Base-by-base conservation (phyloP, 1,140 invertebrate genomes). In the Ceratoteleas bidentatus region DNA sequence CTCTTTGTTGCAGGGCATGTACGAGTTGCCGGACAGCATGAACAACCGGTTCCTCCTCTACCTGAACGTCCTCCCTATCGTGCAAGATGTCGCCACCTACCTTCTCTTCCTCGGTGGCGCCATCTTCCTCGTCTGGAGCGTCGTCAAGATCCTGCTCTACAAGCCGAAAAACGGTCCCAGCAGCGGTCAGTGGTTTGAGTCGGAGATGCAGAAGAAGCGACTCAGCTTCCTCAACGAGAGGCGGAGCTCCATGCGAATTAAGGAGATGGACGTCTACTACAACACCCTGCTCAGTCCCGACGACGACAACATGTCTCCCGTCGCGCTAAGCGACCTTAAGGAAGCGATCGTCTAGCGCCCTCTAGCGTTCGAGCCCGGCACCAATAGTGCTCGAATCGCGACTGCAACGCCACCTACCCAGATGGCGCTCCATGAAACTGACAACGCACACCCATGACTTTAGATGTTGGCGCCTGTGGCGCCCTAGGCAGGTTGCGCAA, bases 1-100 rank as follows among this genome's bases (percentile, higher is more conserved):
- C 0, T 56, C 0, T 56, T 56, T 58, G 7, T 65, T 68, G 2
- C 50, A 96, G 96, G 93, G 93, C 84, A 94, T 96, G 94, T 91
- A 93, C 66, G 88, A 92, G 6, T 89, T 97, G 3, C 94, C 96
- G 0, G 87, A 93, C 2, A 85, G 74, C 0, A 87, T 96, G 83
- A 91, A 93, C 33, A 88, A 91, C 4, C 93, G 93, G n/a, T 96
- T 97, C 86, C 93, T 93, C 77, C 86, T 96, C 0, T 96, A 96
- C 75, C 85, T 96, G 1, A 95, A 95, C 65, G 90, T 95, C 1
- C 83, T 95, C 6, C 95, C 96, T 3, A 69, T 93, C 0, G 87
- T 93, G 0, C 93, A 95, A 85, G 88, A 92, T 13, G 84, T 92
- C 0, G 85, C 92, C 0, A 94, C 93, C 83, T 96, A 95, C 87